Conservation (phyloP, 2,888 invertebrate genomes). For the Agrotis segetum region DNA sequence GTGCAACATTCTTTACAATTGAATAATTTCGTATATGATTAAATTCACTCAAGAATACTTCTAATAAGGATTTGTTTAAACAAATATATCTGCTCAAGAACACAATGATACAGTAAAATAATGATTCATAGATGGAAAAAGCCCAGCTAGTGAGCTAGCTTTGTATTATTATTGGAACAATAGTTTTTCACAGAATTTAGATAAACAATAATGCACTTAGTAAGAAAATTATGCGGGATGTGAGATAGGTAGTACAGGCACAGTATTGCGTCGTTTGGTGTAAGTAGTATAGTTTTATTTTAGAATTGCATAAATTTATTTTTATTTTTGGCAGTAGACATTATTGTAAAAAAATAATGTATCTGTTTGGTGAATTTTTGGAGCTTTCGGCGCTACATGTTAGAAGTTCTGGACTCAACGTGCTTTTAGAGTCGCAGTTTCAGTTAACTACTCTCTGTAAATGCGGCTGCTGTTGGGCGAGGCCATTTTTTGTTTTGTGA, state of each 20-base stretch:
- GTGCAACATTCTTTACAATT: neutral
- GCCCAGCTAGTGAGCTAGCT: conserved; percentile 1
- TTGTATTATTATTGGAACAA: conserved; percentile 16
- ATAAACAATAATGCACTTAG: conserved; percentile 12
- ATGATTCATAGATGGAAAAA: conserved; percentile 19
- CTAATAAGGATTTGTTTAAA: conserved; percentile 5
- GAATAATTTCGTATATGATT: too few relatives aligned
- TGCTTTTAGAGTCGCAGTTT: too few relatives aligned
- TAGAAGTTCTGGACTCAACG: too few relatives aligned
- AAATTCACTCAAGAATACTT: neutral
- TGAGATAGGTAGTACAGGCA: neutral
- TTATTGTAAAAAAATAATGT: too few relatives aligned
- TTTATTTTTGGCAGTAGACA: too few relatives aligned
- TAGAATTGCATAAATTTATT: neutral
- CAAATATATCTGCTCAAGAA: neutral
- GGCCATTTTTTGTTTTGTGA: too few relatives aligned
- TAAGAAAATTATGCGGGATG: neutral
- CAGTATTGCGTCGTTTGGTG: neutral
- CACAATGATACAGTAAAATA: conserved; percentile 6
- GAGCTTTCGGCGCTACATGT: too few relatives aligned
- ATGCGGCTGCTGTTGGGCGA: too few relatives aligned
- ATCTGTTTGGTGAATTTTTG: too few relatives aligned
- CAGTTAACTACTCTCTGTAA: too few relatives aligned
- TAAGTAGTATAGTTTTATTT: neutral
- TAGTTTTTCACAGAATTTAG: conserved; percentile 30